A percentile compares a stretch with the other conserved stretches of the same genome.
These are phyloP conservation scores for Harpalus rufipes DNA, from an alignment of 2,888 invertebrate genomes.

Conservation along the genomic window DNA sequence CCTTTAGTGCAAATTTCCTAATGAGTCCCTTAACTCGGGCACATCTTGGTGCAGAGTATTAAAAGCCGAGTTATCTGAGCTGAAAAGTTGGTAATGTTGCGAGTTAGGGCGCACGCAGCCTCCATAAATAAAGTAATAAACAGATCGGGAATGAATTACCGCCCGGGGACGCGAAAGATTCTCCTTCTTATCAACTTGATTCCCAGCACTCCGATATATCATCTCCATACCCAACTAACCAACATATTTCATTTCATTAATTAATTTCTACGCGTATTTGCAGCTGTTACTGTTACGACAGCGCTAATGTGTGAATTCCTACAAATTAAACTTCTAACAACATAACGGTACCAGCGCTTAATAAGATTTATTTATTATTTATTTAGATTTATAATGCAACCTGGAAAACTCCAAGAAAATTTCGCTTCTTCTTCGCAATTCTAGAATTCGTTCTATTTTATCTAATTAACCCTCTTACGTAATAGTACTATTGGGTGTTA, in stretches of 20 bases:
- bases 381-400: not conserved
- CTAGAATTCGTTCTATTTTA: no score
- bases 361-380: constrained; percentile 53
- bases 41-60: constrained; percentile 37
- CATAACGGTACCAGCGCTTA: not conserved
- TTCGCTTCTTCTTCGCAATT: no score
- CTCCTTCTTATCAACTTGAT: constrained; percentile 53
- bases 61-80: constrained; percentile 43
- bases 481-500: no score
- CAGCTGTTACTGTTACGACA: constrained; percentile 50
- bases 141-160: constrained; percentile 59
- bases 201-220: constrained; percentile 53
- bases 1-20: constrained; percentile 25
- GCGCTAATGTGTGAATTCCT: constrained; percentile 52
- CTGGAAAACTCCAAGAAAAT: no score
- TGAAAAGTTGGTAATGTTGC: constrained; percentile 55
- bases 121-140: constrained; percentile 61
- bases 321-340: constrained; percentile 43
- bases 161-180: constrained; percentile 54
- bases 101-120: constrained; percentile 55
- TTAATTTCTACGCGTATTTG: constrained; percentile 43
- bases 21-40: constrained; percentile 40
- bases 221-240: constrained; percentile 46
- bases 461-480: no score
- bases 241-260: constrained; percentile 59